Conservation (phyloP, 2,888 invertebrate genomes). For the Phorcus lineatus region DNA sequence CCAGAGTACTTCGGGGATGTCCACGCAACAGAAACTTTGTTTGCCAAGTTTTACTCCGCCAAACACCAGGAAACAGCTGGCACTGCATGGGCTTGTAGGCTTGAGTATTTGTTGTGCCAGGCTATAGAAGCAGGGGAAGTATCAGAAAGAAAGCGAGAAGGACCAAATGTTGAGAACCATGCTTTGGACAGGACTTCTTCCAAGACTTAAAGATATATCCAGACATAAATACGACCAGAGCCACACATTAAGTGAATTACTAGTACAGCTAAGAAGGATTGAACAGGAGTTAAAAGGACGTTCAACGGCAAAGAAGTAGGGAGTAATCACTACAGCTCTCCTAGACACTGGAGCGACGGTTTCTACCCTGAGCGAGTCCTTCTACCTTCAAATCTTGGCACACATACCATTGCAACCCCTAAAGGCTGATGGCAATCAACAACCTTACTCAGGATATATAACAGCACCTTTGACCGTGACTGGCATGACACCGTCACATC, state of each 20-base stretch:
- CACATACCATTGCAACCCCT: slow-evolving; percentile 11
- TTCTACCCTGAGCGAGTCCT: not conserved
- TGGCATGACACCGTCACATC: not conserved
- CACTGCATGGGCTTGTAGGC: too few relatives aligned
- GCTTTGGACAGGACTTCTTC: not conserved
- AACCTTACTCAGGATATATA: not conserved
- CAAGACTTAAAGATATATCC: not conserved
- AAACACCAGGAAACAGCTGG: too few relatives aligned
- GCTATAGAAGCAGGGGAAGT: not conserved
- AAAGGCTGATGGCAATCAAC: not conserved
- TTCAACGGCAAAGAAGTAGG: not conserved
- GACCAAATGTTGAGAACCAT: not conserved
- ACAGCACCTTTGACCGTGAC: not conserved
- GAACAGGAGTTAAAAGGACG: not conserved
- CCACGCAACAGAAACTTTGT: too few relatives aligned
- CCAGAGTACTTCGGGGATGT: too few relatives aligned
- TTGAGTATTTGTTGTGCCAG: too few relatives aligned
- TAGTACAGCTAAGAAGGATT: not conserved
- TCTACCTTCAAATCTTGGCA: not conserved
- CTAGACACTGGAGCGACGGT: slow-evolving; percentile 18
- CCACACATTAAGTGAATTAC: not conserved
- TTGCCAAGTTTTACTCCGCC: too few relatives aligned
- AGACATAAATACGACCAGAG: not conserved
- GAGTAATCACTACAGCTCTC: not conserved
- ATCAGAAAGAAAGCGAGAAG: too few relatives aligned